Conservation (phyloP, 1,140 invertebrate genomes). For the Calephelis virginiensis region DNA sequence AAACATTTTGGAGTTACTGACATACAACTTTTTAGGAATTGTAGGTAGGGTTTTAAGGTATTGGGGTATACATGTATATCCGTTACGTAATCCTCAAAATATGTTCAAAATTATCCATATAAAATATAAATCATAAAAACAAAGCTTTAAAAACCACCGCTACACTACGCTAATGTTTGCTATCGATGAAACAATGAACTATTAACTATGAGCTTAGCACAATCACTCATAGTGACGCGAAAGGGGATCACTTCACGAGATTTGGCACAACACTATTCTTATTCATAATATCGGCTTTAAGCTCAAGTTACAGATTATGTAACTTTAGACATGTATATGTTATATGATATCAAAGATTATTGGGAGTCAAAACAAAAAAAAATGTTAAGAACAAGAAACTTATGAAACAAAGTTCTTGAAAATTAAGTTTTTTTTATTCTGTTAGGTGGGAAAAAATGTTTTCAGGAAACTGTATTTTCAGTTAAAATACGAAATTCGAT, state of each 20-base stretch:
- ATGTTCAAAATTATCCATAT: slow-evolving; percentile 24
- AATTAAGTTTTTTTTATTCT: too few relatives aligned
- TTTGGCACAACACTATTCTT: slow-evolving; percentile 27
- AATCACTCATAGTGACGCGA: slow-evolving; percentile 74
- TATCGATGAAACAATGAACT: slow-evolving; percentile 57
- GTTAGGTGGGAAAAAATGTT: too few relatives aligned
- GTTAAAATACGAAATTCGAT: too few relatives aligned
- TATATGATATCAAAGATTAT: too few relatives aligned
- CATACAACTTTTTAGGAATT: too few relatives aligned
- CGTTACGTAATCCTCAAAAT: slow-evolving; percentile 29
- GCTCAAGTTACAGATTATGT: background rate
- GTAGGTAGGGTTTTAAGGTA: too few relatives aligned
- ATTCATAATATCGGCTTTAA: slow-evolving; percentile 21
- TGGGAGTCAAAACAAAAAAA: too few relatives aligned
- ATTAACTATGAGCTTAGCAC: slow-evolving; percentile 75
- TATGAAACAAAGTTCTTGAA: too few relatives aligned
- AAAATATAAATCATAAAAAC: slow-evolving; percentile 24
- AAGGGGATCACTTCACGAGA: slow-evolving; percentile 43
- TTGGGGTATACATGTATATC: slow-evolving; percentile 4
- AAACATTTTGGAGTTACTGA: too few relatives aligned
- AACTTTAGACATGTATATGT: too few relatives aligned
- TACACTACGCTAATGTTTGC: slow-evolving; percentile 46
- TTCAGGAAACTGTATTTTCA: too few relatives aligned
- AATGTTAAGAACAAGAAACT: too few relatives aligned
- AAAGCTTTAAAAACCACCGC: slow-evolving; percentile 7